Evolutionary conservation across 2,113 vertebrate genomes (phyloP), one percentile per base, ranked within the genome.

Genomic region (Anolis carolinensis): DNA sequence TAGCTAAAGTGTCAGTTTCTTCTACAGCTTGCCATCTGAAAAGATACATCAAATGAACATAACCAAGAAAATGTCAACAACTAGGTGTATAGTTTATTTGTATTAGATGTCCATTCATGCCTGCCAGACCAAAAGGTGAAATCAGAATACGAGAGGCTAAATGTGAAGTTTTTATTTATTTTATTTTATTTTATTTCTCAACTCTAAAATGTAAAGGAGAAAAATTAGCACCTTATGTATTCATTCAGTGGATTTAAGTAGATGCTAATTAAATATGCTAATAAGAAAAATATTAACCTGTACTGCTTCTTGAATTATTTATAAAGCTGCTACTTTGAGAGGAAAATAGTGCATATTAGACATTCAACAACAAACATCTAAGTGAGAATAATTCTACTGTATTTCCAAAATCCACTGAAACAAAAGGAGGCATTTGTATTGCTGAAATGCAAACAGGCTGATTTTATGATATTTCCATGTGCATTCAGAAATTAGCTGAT

Each of bases 281-380:
- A 2, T 23, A 63, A 84, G 16, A 21, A 25, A 63, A 21, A 18
- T 67, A 32, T 10, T 52, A 34, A 68, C 48, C 44, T 48, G 59
- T 67, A 4, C 73, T 11, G 30, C 44, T 77, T 78, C 32, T 7
- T 67, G 74, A 84, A 11, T 78, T 39, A 34, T 62, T 34, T 77
- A 32, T 2, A 32, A 23, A 34, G 30, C 55, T 78, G 11, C 32
- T 30, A 32, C n/a, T 78, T 7, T 32, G 14, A 39, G 27, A 71
- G 30, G 8, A 21, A 83, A 83, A 79, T 62, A 11, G 13, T 23
- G 16, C 63, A 65, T 65, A 65, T 18, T 23, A 65, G 63, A 65
- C 63, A 52, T 82, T 68, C 10, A 39, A 16, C 14, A 72, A 78
- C 79, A 78, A 83, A n/a, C 68, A 78, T 63, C 52, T 79, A 70